Percentiles rank a stretch among this genome's conserved stretches.
These are phyloP conservation scores for Batillaria attramentaria DNA, from an alignment of 1,140 invertebrate species.

Conservation along the genomic window DNA sequence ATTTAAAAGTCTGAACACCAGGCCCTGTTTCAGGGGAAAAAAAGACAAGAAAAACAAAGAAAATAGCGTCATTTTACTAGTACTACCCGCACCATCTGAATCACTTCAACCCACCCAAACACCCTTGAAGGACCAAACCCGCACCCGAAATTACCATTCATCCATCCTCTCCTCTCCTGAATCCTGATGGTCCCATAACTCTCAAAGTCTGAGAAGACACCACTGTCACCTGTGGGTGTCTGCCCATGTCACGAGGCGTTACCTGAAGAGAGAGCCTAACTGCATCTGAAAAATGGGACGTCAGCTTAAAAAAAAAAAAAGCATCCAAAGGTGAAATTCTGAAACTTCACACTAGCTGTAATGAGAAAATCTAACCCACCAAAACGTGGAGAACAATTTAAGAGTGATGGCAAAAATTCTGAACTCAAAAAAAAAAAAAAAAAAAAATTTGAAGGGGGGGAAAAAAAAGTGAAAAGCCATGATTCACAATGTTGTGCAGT, in stretches of 20 bases:
- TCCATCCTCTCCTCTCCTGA: not conserved
- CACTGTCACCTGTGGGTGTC: not conserved
- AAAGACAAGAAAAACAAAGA: no score
- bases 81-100: no score
- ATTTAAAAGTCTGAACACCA: no score
- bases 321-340: not conserved
- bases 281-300: slow-evolving; percentile 31
- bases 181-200: not conserved
- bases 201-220: slow-evolving; percentile 10
- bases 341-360: not conserved
- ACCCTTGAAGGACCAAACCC: not conserved
- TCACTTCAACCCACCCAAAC: no score
- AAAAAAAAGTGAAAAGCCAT: not conserved
- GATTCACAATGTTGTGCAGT: not conserved
- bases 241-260: slow-evolving; percentile 8
- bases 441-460: not conserved
- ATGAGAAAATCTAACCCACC: no score
- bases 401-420: not conserved
- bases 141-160: slow-evolving; percentile 15
- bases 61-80: no score
- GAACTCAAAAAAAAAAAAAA: not conserved
- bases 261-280: slow-evolving; percentile 19
- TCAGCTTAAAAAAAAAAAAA: slow-evolving; percentile 6
- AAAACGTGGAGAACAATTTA: no score
- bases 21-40: no score